A percentile compares a stretch with the other conserved stretches of the same genome.
Conservation (phyloP, 2,888 invertebrate species). For the Yponomeuta malinellus region DNA sequence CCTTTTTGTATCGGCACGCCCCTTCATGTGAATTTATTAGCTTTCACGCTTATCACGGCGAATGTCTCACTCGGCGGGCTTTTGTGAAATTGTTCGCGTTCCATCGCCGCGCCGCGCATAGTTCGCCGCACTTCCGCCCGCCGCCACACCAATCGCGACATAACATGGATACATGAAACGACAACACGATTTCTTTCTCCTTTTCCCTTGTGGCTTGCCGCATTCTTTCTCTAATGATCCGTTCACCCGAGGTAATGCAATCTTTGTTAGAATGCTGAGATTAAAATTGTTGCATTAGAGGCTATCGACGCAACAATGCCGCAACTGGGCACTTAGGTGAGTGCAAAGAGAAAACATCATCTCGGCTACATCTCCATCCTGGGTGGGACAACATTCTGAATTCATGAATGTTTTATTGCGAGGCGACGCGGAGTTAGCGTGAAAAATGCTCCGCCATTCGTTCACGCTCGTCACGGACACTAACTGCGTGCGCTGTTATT, state of each 20-base stretch:
- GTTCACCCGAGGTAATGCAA: neutral
- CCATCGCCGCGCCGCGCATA: slow-evolving; percentile 51
- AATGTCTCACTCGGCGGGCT: slow-evolving; percentile 60
- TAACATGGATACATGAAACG: slow-evolving; percentile 47
- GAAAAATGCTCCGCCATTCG: slow-evolving; percentile 67
- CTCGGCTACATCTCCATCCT: slow-evolving; percentile 3
- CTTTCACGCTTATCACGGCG: slow-evolving; percentile 57
- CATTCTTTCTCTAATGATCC: neutral
- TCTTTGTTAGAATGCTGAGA: neutral
- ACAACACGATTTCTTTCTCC: slow-evolving; percentile 1
- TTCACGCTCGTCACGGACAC: slow-evolving; percentile 67
- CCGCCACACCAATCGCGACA: slow-evolving; percentile 38
- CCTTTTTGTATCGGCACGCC: slow-evolving; percentile 52
- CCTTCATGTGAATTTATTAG: slow-evolving; percentile 61
- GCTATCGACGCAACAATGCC: neutral
- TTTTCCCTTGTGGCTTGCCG: slow-evolving; percentile 4
- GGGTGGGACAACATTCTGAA: slow-evolving; percentile 43
- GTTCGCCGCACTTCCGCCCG: slow-evolving; percentile 49
- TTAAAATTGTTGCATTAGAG: neutral
- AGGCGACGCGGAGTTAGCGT: slow-evolving; percentile 57
- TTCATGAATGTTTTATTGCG: slow-evolving; percentile 69
- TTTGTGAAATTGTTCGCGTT: slow-evolving; percentile 64
- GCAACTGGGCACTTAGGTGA: neutral
- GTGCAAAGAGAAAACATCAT: neutral
- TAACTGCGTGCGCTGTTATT: slow-evolving; percentile 58